These are phyloP conservation scores for Porites rus DNA, from an alignment of 92 coral and sea anemone species.

Conservation along the genomic window DNA sequence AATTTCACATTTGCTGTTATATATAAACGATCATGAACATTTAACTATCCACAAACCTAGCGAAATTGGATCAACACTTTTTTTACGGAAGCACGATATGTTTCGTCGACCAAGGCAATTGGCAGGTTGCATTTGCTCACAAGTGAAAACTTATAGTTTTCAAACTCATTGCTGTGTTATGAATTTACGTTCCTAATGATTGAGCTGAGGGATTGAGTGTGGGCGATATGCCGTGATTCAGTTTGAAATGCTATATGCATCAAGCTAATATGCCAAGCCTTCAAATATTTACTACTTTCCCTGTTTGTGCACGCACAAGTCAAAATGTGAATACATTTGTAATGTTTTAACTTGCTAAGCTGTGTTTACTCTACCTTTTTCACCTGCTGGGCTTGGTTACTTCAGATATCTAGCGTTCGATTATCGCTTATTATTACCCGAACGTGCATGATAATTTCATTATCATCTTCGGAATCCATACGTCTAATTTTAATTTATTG, in stretches of 20 bases:
- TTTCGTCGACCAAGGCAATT: background rate
- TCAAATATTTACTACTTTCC: background rate
- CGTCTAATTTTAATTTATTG: too few species aligned
- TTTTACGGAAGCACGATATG: background rate
- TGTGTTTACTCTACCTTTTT: background rate
- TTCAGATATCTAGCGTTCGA: background rate
- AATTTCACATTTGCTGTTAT: background rate
- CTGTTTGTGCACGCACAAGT: background rate
- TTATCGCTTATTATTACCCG: background rate
- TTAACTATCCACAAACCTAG: constrained; percentile 1
- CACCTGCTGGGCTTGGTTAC: background rate
- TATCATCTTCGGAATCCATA: too few species aligned
- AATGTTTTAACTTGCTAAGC: background rate
- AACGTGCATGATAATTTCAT: background rate
- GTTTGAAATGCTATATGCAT: background rate
- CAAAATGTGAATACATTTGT: background rate
- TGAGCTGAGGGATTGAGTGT: background rate
- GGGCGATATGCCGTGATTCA: background rate
- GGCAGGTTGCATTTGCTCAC: background rate
- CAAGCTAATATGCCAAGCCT: background rate
- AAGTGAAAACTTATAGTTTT: background rate
- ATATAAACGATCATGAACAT: background rate
- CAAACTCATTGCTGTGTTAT: background rate
- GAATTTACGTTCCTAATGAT: background rate
- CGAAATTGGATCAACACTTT: background rate